Conservation (phyloP, 2,113 vertebrate genomes). For the Bos javanicus region DNA sequence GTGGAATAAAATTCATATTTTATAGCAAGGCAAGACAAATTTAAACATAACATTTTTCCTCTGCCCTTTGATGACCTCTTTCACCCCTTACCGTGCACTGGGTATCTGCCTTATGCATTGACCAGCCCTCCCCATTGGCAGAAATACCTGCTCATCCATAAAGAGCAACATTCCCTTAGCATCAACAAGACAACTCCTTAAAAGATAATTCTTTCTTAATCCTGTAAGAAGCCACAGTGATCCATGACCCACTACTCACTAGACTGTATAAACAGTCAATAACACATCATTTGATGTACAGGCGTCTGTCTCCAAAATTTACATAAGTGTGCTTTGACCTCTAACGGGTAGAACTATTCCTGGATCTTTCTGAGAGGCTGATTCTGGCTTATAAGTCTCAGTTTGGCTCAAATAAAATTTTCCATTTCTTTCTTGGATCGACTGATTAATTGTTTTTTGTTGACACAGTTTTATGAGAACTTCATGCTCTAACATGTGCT, state of each 20-base stretch:
- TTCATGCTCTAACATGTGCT: rapidly evolving
- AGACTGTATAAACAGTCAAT: not conserved
- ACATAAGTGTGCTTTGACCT: not conserved
- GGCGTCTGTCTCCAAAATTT: not conserved
- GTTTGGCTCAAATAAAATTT: not conserved
- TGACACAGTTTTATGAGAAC: not conserved
- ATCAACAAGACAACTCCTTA: not conserved
- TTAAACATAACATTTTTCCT: not conserved
- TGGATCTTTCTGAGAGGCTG: not conserved
- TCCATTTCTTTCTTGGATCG: not conserved
- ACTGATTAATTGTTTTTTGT: not conserved
- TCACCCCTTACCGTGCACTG: not conserved
- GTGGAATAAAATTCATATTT: not conserved
- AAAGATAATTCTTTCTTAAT: not conserved
- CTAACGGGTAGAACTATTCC: not conserved
- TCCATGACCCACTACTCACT: not conserved
- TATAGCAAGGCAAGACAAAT: not conserved
- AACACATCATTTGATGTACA: not conserved
- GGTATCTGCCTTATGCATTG: not conserved
- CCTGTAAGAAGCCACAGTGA: not conserved
- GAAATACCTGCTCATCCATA: not conserved
- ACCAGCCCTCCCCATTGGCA: not conserved
- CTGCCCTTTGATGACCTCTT: not conserved
- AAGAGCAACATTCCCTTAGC: not conserved
- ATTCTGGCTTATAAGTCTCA: not conserved